Evolutionary conservation across 2,888 invertebrate genomes (phyloP), one percentile per base, ranked within the genome.

Genomic region (Eilema sororculum): DNA sequence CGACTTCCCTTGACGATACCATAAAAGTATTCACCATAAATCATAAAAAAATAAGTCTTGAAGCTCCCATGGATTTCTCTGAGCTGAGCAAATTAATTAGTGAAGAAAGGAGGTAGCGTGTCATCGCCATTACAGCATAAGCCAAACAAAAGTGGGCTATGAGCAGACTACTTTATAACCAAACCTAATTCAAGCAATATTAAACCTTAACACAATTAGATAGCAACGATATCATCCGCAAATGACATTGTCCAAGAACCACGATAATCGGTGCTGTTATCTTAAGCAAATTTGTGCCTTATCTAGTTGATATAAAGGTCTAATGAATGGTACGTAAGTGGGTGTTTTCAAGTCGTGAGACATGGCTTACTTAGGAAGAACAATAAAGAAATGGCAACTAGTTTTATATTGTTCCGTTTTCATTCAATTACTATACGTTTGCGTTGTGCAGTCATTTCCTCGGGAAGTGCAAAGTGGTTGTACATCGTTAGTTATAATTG

Each of bases 1-100:
- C 28, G 56, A 58, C 13, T 62, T 63, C 70, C 71, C 73, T 74
- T 73, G 69, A 56, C 67, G n/a, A 71, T 28, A 71, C 73, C 71
- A 71, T 70, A 72, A 66, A 68, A 65, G 72, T 58, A 28, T 37
- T 60, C 58, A 46, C 69, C 60, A 83, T 78, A 74, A 74, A n/a
- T 81, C 71, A 71, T 67, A 67, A 77, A 79, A 80, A 81, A 72
- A 75, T 67, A 70, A 74, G 64, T 65, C 13, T 22, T 65, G 62
- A 65, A 80, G 79, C 85, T 90, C 89, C 84, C 90, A 90, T 90
- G 81, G 91, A 90, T 92, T 92, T 92, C 91, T 90, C 92, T 87
- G 82, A 89, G 86, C 89, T 82, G 72, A 86, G 86, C 87, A 86
- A 91, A 92, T 91, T 91, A 91, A 91, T 91, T 91, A 91, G 77